Percentiles rank a stretch among this genome's conserved stretches.
These are phyloP conservation scores for Archilochus colubris DNA, from an alignment of 2,113 vertebrate genomes.

Conservation along the genomic window DNA sequence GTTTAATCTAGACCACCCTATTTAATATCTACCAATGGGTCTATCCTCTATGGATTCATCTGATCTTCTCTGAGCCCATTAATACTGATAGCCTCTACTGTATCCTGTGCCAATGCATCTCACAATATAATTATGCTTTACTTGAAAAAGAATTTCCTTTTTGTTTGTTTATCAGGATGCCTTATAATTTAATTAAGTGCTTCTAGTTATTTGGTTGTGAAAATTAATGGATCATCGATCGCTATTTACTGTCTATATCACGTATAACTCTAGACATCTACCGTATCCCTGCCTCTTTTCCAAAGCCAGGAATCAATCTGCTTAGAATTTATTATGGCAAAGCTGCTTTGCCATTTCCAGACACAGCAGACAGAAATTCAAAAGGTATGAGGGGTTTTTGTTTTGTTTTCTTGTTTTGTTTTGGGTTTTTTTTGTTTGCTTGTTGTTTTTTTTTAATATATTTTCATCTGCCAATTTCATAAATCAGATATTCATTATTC, in stretches of 20 bases:
- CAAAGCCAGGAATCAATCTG: background rate
- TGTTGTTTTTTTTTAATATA: background rate
- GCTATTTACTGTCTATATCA: background rate
- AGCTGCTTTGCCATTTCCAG: background rate
- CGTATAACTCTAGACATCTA: conserved; percentile 3
- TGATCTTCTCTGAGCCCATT: conserved; percentile 44
- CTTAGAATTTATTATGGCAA: background rate
- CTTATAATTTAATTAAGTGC: conserved; percentile 25
- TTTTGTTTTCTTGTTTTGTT: background rate
- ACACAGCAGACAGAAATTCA: background rate
- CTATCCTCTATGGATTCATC: conserved; percentile 41
- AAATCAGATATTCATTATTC: conserved; percentile 21
- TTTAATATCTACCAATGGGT: conserved; percentile 26
- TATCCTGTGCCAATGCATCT: conserved; percentile 43
- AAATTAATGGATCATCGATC: conserved; percentile 25
- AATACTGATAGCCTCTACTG: conserved; percentile 13
- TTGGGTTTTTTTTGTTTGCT: background rate
- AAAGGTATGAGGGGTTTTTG: background rate
- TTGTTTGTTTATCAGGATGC: conserved; percentile 63
- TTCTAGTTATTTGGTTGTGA: conserved; percentile 7
- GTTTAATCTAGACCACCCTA: background rate
- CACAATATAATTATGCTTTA: conserved; percentile 54
- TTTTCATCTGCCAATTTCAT: background rate
- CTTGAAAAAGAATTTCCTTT: conserved; percentile 64
- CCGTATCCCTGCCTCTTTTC: background rate